A percentile compares a stretch with the other conserved stretches of the same genome.
These are phyloP conservation scores for Gastracanthus pulcherrimus DNA, from an alignment of 2,888 invertebrate species.

Conservation along the genomic window DNA sequence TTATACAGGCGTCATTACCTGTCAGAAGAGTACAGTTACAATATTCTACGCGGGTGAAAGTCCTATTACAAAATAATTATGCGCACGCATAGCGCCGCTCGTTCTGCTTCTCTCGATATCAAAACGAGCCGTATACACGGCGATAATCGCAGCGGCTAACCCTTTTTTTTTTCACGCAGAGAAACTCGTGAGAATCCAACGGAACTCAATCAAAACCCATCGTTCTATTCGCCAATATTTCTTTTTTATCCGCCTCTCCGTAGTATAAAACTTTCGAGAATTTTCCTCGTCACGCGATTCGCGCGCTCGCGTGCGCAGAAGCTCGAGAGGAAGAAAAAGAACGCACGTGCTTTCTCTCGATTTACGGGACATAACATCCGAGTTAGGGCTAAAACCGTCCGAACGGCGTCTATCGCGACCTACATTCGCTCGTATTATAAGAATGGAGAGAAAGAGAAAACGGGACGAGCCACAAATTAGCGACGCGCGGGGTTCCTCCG, in stretches of 20 bases:
- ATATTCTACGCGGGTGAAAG: not conserved
- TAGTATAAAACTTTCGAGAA: not conserved
- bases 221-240: not conserved
- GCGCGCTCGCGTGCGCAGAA: not conserved
- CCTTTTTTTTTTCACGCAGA: not conserved
- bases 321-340: not conserved
- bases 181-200: slow-evolving; percentile 11
- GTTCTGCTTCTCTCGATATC: too few relatives aligned
- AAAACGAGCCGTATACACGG: not conserved
- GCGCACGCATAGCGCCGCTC: not conserved
- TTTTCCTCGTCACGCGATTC: slow-evolving; percentile 38
- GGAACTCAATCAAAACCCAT: not conserved
- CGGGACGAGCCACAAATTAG: not conserved
- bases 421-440: slow-evolving; percentile 15
- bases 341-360: slow-evolving; percentile 20
- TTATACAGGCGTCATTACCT: not conserved
- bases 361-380: not conserved
- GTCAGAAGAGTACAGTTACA: too few relatives aligned
- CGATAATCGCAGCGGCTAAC: not conserved
- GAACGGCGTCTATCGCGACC: slow-evolving; percentile 12
- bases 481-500: slow-evolving; percentile 20
- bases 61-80: slow-evolving; percentile 31
- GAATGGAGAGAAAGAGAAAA: not conserved
- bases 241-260: too few relatives aligned
- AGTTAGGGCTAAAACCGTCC: slow-evolving; percentile 1